phyloP scores from a whole-genome alignment of 1,140 invertebrate species.

The Thrips palmi region DNA sequence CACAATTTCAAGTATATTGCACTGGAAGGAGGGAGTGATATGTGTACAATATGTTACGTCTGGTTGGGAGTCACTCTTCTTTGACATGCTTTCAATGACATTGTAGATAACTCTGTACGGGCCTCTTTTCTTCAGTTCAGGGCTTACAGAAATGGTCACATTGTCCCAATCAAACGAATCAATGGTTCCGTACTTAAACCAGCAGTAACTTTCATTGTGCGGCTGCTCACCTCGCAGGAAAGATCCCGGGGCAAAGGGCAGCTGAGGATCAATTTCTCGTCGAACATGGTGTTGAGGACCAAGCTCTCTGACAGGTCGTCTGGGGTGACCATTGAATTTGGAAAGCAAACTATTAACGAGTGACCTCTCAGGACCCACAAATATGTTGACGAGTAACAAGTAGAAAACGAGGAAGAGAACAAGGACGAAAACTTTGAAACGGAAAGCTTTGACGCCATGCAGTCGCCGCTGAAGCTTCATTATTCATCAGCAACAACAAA shows the following conservation, averaged over 20 bases:
- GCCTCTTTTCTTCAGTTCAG: conserved; percentile 32
- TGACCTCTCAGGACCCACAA: too few relatives aligned
- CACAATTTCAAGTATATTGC: conserved; percentile 47
- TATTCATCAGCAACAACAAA: too few relatives aligned
- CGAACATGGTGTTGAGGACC: too few relatives aligned
- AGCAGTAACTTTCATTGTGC: conserved; percentile 34
- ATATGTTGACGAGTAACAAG: too few relatives aligned
- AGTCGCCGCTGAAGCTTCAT: too few relatives aligned
- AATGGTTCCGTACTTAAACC: conserved; percentile 41
- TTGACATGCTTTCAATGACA: conserved; percentile 27
- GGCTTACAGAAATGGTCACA: conserved; percentile 25
- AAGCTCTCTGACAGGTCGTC: too few relatives aligned
- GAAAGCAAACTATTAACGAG: too few relatives aligned
- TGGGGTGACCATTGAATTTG: too few relatives aligned
- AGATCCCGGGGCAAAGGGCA: conserved; percentile 16
- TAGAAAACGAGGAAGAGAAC: too few relatives aligned
- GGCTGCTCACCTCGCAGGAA: conserved; percentile 20
- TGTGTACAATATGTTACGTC: conserved; percentile 49
- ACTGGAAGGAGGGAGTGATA: conserved; percentile 51
- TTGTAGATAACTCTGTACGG: conserved; percentile 45
- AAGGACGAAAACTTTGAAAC: too few relatives aligned
- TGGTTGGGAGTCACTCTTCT: conserved; percentile 21
- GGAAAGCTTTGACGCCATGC: too few relatives aligned
- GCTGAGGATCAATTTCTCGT: too few relatives aligned
- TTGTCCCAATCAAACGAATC: conserved; percentile 28